Evolutionary conservation across 1,140 invertebrate species (phyloP).

Genomic region (Penaeus vannamei): DNA sequence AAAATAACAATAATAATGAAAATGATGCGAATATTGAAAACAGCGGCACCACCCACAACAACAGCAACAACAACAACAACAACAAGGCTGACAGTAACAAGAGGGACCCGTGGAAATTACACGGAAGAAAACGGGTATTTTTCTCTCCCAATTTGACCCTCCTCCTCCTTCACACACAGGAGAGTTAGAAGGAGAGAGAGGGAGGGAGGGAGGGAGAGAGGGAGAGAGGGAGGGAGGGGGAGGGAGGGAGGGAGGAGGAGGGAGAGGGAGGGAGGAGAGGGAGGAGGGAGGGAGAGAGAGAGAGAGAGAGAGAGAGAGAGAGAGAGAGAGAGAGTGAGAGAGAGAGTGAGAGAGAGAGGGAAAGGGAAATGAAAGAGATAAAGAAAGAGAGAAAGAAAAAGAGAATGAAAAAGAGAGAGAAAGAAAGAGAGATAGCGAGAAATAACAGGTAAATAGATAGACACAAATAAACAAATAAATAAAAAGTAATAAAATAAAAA

Average conservation of each 20-base stretch:
- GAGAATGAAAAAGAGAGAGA: slow-evolving; percentile 38
- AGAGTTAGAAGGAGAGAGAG: neutral
- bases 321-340: neutral
- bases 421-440: slow-evolving; percentile 1
- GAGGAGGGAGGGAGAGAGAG: neutral
- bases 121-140: too few species aligned
- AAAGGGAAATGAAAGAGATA: too few species aligned
- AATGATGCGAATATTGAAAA: too few species aligned
- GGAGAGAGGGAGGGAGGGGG: neutral
- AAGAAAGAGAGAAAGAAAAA: slow-evolving; percentile 46
- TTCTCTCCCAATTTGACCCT: too few species aligned
- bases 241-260: neutral
- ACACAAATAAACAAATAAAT: too few species aligned
- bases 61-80: too few species aligned
- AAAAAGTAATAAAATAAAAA: too few species aligned
- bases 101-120: too few species aligned
- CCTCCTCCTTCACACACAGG: too few species aligned
- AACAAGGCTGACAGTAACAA: too few species aligned
- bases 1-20: too few species aligned
- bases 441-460: neutral
- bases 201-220: neutral
- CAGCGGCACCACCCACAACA: too few species aligned
- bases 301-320: slow-evolving; percentile 19
- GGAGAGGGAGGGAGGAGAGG: neutral
- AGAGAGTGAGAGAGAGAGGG: slow-evolving; percentile 19